These are phyloP conservation scores for Isurus oxyrinchus DNA, from an alignment of 2,113 vertebrate species.

Conservation along the genomic window DNA sequence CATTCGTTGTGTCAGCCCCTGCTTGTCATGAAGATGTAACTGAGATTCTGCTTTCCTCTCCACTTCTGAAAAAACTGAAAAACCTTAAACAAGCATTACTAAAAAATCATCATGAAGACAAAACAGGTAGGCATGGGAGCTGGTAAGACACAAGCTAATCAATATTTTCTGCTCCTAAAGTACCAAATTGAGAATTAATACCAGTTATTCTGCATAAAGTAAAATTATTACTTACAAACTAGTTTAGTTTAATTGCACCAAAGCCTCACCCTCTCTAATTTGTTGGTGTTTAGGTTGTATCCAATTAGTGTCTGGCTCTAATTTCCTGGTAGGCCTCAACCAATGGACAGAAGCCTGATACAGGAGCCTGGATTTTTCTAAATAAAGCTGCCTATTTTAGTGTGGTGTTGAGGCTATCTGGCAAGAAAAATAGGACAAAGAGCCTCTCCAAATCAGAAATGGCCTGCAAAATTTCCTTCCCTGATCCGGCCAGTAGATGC, in stretches of 20 bases:
- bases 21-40: background rate
- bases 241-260: background rate
- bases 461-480: background rate
- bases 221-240: background rate
- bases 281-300: background rate
- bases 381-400: background rate
- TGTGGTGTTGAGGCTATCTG: background rate
- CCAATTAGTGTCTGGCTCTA: background rate
- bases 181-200: background rate
- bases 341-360: background rate
- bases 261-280: background rate
- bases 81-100: background rate
- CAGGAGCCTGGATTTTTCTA: background rate
- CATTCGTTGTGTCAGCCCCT: background rate
- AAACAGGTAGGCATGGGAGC: background rate
- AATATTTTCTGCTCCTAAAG: background rate
- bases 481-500: background rate
- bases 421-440: background rate
- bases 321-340: background rate
- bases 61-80: background rate
- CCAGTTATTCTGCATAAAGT: background rate
- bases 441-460: background rate
- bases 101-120: background rate
- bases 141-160: background rate
- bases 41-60: background rate